Conservation (phyloP, 2,797 vertebrate species). For the Siniperca scherzeri region DNA sequence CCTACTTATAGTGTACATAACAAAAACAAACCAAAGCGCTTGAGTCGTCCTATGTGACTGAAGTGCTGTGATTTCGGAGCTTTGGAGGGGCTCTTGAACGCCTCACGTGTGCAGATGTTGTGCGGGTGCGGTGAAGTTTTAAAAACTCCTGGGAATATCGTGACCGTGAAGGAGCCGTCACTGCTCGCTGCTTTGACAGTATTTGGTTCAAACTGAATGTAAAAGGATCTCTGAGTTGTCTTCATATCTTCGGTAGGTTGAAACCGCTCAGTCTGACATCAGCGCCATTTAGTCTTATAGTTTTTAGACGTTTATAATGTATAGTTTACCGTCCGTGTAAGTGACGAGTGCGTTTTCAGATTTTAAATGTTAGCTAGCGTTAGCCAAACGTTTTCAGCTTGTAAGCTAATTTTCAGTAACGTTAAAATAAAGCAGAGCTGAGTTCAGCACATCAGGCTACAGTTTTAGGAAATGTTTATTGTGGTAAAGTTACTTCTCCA, state of each 20-base stretch:
- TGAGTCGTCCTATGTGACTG: rapidly evolving
- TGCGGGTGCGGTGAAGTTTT: constrained; percentile 36
- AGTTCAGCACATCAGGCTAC: background rate
- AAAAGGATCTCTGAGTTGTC: background rate
- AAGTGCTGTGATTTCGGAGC: background rate
- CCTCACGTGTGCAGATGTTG: constrained; percentile 43
- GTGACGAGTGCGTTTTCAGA: background rate
- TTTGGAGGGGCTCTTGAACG: constrained; percentile 27
- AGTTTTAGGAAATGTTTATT: background rate
- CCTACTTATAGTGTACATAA: background rate
- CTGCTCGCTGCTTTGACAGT: background rate
- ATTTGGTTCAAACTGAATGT: rapidly evolving
- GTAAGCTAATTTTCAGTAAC: background rate
- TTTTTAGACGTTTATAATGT: background rate
- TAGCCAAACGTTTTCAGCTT: background rate
- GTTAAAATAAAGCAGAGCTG: no score
- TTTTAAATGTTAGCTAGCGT: background rate
- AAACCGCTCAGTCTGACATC: background rate
- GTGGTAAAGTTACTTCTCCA: constrained; percentile 17
- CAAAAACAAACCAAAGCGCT: background rate
- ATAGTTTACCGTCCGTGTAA: background rate
- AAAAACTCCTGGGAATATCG: constrained; percentile 20
- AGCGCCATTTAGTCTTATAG: rapidly evolving
- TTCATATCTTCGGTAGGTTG: constrained; percentile 33
- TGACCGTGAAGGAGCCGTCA: background rate